These are phyloP conservation scores for Byasa hedistus DNA, from an alignment of 2,888 invertebrate species.

Conservation along the genomic window DNA sequence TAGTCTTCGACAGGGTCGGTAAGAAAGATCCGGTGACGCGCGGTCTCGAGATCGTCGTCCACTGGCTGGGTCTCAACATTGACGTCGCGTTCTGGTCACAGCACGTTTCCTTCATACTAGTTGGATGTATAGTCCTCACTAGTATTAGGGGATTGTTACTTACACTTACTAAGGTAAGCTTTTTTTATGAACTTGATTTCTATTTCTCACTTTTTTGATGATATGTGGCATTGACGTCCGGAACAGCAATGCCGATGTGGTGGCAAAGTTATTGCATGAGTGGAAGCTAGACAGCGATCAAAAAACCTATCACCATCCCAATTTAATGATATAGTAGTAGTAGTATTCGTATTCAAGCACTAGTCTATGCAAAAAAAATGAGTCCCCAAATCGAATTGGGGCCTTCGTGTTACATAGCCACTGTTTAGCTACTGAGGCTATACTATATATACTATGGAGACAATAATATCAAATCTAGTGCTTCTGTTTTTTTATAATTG, in stretches of 20 bases:
- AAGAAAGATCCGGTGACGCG: conserved; percentile 98
- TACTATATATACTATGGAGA: no score
- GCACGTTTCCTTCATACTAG: conserved; percentile 97
- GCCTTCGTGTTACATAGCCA: no score
- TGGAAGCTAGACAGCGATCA: no score
- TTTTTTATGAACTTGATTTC: not conserved
- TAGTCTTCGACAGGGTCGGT: conserved; percentile 98
- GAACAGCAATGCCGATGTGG: not conserved
- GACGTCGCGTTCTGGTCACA: conserved; percentile 99
- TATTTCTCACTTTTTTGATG: not conserved
- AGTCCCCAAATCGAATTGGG: no score
- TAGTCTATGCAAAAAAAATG: no score
- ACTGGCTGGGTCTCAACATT: conserved; percentile 97
- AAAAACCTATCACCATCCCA: no score
- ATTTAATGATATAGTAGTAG: no score
- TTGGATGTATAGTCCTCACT: conserved; percentile 98
- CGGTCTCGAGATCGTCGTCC: conserved; percentile 97
- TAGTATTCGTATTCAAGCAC: no score
- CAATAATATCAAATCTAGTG: no score
- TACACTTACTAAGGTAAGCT: conserved; percentile 94
- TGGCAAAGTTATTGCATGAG: not conserved
- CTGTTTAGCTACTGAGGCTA: no score
- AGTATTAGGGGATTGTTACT: conserved; percentile 97
- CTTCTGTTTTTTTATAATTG: no score
- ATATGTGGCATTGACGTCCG: no score